phyloP scores from a whole-genome alignment of 2,888 invertebrate genomes.

The Thereva unica region DNA sequence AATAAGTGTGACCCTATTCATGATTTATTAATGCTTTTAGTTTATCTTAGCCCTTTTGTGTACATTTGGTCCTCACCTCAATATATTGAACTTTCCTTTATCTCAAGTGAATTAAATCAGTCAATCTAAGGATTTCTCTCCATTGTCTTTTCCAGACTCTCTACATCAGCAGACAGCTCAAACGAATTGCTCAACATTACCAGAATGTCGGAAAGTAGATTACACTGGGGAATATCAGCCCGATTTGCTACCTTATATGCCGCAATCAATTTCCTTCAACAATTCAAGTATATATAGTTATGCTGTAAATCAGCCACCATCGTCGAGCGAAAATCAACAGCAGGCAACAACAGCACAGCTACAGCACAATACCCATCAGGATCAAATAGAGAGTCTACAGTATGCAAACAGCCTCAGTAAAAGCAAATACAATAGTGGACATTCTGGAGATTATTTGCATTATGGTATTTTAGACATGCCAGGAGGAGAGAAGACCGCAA shows the following conservation, averaged over 20 bases:
- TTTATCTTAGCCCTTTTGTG: background rate
- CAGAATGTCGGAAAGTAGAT: conserved; percentile 44
- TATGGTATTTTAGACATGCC: conserved; percentile 12
- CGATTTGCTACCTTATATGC: conserved; percentile 47
- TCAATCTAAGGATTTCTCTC: too few relatives aligned
- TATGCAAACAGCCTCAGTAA: conserved; percentile 25
- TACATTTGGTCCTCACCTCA: background rate
- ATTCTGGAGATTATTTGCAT: conserved; percentile 26
- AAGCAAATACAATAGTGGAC: conserved; percentile 1
- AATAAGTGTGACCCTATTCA: too few relatives aligned
- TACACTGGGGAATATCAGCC: conserved; percentile 48
- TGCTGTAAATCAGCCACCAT: conserved; percentile 26
- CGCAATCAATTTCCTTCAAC: conserved; percentile 42
- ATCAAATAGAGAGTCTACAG: conserved; percentile 17
- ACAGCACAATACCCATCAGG: conserved; percentile 22
- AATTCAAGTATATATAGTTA: conserved; percentile 29
- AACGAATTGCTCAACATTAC: conserved; percentile 23
- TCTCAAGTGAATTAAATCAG: conserved; percentile 13
- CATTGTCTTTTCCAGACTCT: conserved; percentile 38
- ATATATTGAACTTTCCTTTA: background rate
- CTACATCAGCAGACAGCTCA: conserved; percentile 44
- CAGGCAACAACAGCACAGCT: conserved; percentile 1
- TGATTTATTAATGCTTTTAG: too few relatives aligned
- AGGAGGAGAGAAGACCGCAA: background rate
- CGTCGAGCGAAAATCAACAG: conserved; percentile 29